phyloP scores from a whole-genome alignment of 2,888 invertebrate genomes.

The Hylaea fasciaria region DNA sequence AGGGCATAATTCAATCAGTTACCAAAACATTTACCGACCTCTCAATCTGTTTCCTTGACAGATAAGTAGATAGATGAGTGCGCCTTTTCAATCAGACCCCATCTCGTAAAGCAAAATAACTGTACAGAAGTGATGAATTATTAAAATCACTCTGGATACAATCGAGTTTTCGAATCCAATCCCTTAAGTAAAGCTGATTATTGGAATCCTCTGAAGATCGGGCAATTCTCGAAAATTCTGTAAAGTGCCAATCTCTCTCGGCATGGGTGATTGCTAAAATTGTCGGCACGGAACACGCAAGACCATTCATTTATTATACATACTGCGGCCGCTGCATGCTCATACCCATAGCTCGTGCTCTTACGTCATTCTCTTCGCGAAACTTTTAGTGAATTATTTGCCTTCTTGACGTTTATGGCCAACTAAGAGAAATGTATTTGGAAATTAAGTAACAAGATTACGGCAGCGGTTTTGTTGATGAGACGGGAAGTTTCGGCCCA shows the following conservation, averaged over 20 bases:
- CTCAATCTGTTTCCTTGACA: constrained; percentile 29
- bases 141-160: constrained; percentile 81
- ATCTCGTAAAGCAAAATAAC: constrained; percentile 60
- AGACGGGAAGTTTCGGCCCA: constrained; percentile 64
- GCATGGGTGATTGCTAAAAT: constrained; percentile 64
- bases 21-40: constrained; percentile 31
- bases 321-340: constrained; percentile 42
- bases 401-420: constrained; percentile 72
- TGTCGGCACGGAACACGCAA: constrained; percentile 70
- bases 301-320: constrained; percentile 73
- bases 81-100: constrained; percentile 58
- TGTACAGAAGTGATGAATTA: constrained; percentile 76
- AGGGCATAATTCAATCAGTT: constrained; percentile 7
- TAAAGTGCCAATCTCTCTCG: constrained; percentile 78
- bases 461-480: constrained; percentile 71
- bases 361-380: constrained; percentile 51
- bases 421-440: constrained; percentile 74
- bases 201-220: constrained; percentile 71
- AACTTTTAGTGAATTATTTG: constrained; percentile 70
- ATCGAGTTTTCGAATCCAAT: constrained; percentile 80
- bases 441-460: constrained; percentile 77
- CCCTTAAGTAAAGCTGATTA: constrained; percentile 84
- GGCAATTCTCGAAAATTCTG: constrained; percentile 70
- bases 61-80: constrained; percentile 58
- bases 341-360: constrained; percentile 36